Base-by-base conservation (phyloP, 2,797 vertebrate species). In the Danio kyathit region DNA sequence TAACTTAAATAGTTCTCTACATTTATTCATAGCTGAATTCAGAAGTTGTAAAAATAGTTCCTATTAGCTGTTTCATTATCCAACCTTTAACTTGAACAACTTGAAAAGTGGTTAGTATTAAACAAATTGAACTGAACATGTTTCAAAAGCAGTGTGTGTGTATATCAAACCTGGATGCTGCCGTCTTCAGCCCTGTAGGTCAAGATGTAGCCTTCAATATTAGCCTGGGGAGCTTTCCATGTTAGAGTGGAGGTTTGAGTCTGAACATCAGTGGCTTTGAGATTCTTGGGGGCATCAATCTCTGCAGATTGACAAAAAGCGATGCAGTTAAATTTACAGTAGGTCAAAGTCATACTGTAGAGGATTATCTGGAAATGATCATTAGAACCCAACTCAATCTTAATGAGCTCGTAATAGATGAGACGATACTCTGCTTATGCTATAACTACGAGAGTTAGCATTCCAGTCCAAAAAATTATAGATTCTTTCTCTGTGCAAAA, bases 121-220 rank as follows among this genome's bases (percentile, higher is more conserved):
- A 54, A 40, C 3, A 29, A 29, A 29, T 59, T 59, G 13, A 48
- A 48, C 0, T 38, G 11, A 41, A 46, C 14, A 59, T 19, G 29
- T 76, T 64, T 54, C 11, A 65, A 76, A 43, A 52, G 43, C 49
- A 29, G 17, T 66, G 7, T 29, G 48, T 0, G 5, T 64, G 38
- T 7, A 17, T 38, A 74, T 38, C 17, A 59, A 90, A 94, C 94
- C 92, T 94, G 84, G 76, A 72, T 63, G 44, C 79, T 92, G 54
- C 94, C 93, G 5, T 93, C 92, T 52, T 85, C 90, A 48, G 92
- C 80, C 56, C 89, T 92, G 88, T 95, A 97, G 41, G 90, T 95
- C 77, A 98, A 91, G 81, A 90, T 76, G 69, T 95, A 97, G 11
- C 95, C 96, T 14, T 95, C 93, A 2, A 96, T 96, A 83, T 94